Conservation (phyloP, 2,797 vertebrate genomes). For the Molossus molossus region DNA sequence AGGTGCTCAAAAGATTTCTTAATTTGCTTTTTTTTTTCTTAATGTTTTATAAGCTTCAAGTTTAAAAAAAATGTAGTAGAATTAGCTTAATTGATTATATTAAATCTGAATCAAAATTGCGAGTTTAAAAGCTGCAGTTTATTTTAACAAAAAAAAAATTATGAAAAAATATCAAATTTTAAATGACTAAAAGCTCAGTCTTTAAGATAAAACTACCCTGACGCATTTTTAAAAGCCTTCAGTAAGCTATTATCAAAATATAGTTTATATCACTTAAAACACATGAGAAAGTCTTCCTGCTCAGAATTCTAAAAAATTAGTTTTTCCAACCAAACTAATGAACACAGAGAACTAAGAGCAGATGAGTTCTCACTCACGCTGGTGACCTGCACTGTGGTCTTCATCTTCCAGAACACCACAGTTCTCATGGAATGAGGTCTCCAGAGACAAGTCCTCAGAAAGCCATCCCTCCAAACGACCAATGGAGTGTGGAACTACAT, state of each 20-base stretch:
- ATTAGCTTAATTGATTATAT: slow-evolving; percentile 35
- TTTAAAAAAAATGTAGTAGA: slow-evolving; percentile 52
- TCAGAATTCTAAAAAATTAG: slow-evolving; percentile 25
- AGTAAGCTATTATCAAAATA: slow-evolving; percentile 9
- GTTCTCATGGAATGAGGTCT: slow-evolving; percentile 43
- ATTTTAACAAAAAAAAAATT: slow-evolving; percentile 14
- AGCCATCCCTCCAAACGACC: slow-evolving; percentile 33
- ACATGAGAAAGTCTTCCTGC: not conserved
- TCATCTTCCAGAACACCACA: not conserved
- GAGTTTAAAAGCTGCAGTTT: not conserved
- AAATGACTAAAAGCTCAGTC: slow-evolving; percentile 6
- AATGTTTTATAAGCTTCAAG: not conserved
- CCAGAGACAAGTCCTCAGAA: not conserved
- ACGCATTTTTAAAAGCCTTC: slow-evolving; percentile 41
- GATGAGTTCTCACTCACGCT: slow-evolving; percentile 25
- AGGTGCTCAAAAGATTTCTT: not conserved
- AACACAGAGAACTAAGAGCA: not conserved
- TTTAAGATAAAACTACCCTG: not conserved
- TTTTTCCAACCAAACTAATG: slow-evolving; percentile 55
- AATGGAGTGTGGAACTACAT: slow-evolving; percentile 53
- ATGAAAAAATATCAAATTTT: slow-evolving; percentile 56
- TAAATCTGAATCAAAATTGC: slow-evolving; percentile 64
- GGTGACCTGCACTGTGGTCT: not conserved
- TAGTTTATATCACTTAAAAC: not conserved
- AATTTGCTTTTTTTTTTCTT: not conserved